Evolutionary conservation across 2,888 invertebrate species (phyloP).

Genomic region (Cataglyphis altisquamis): DNA sequence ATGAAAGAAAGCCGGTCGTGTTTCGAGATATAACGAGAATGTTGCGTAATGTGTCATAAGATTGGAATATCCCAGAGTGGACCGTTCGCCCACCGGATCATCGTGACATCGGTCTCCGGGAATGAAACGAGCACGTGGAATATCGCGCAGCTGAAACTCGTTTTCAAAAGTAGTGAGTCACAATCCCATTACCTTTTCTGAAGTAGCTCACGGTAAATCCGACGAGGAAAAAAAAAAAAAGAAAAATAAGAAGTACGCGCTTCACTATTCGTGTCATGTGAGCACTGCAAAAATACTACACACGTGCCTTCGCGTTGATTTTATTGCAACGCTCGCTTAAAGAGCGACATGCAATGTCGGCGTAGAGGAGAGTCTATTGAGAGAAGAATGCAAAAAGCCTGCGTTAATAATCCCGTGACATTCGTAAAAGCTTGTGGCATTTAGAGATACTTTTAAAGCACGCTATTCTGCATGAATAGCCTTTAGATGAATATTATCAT

Average conservation of each 20-base stretch:
- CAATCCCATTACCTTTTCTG: slow-evolving; percentile 42
- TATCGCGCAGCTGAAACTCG: slow-evolving; percentile 16
- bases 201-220: slow-evolving; percentile 38
- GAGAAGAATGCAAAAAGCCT: slow-evolving; percentile 3
- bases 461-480: neutral
- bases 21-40: slow-evolving; percentile 21
- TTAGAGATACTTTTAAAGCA: slow-evolving; percentile 31
- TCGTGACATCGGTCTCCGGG: slow-evolving; percentile 28
- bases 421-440: slow-evolving; percentile 23
- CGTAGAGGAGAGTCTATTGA: neutral
- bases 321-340: slow-evolving; percentile 20
- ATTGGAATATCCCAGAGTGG: slow-evolving; percentile 33
- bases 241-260: slow-evolving; percentile 10
- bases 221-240: slow-evolving; percentile 9
- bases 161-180: slow-evolving; percentile 57
- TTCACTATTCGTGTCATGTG: slow-evolving; percentile 26
- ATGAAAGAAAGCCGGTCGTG: slow-evolving; percentile 22
- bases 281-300: slow-evolving; percentile 41
- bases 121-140: slow-evolving; percentile 36
- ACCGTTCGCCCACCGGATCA: slow-evolving; percentile 41
- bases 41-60: slow-evolving; percentile 31
- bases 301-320: neutral
- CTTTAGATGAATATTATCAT: neutral
- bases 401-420: slow-evolving; percentile 26
- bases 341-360: slow-evolving; percentile 8